Evolutionary conservation across 1,140 invertebrate species (phyloP).

Genomic region (Doryteuthis pealeii): DNA sequence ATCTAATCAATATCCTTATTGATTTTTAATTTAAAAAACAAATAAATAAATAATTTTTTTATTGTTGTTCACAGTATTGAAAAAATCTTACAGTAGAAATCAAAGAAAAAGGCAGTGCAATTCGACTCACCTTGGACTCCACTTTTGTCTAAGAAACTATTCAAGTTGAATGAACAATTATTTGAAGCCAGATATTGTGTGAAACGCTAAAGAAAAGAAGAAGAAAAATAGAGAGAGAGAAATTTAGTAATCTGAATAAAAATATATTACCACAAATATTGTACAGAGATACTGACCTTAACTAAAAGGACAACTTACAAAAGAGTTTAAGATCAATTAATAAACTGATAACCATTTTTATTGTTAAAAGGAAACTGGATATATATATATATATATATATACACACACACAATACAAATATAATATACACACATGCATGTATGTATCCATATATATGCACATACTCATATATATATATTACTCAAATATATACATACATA

Average conservation of each 20-base stretch:
- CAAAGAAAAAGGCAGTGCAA: too few relatives aligned
- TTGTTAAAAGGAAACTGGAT: background rate
- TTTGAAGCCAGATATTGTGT: slow-evolving; percentile 99
- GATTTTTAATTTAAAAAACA: too few relatives aligned
- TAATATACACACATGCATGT: background rate
- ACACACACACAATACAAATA: background rate
- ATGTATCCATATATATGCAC: background rate
- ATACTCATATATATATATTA: background rate
- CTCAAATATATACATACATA: background rate
- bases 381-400: background rate
- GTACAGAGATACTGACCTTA: too few relatives aligned
- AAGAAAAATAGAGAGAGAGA: background rate
- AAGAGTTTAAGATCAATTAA: too few relatives aligned
- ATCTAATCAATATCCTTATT: too few relatives aligned
- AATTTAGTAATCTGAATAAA: background rate
- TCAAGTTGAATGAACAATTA: slow-evolving; percentile 98
- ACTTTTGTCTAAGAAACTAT: slow-evolving; percentile 92
- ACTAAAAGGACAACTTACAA: too few relatives aligned
- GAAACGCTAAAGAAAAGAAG: slow-evolving; percentile 79
- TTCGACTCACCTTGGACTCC: slow-evolving; percentile 86
- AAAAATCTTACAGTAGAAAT: too few relatives aligned
- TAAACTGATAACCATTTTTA: too few relatives aligned
- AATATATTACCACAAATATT: too few relatives aligned
- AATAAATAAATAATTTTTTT: too few relatives aligned
- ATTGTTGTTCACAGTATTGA: too few relatives aligned